Base-by-base conservation (phyloP, 2,797 vertebrate species). In the Hylomyscus alleni region DNA sequence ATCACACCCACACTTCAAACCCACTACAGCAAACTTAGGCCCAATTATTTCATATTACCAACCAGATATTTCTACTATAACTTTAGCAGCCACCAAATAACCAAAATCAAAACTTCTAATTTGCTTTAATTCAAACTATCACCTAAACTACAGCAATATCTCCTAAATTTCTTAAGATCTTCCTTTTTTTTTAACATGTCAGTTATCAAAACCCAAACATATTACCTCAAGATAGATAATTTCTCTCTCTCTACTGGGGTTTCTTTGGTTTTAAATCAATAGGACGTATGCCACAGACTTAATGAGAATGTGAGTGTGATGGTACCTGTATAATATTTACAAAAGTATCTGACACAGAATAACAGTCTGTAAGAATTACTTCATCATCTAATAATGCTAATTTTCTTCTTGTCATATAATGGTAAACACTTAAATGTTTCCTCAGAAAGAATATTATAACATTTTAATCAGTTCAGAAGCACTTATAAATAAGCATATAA, bases 211-310 rank as follows among this genome's bases (percentile, higher is more conserved):
- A 90, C 24, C 50, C 77, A 69, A 15, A 34, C 37, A n/a, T 31
- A 69, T 3, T 17, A 72, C 86, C 44, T 67, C 9, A 37, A 9
- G 54, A 7, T 29, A 83, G 37, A 50, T 81, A 82, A 86, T 78
- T 69, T 56, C 29, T 47, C 54, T 69, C 26, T 90, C 40, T 93
- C 29, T 54, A 50, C 11, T 40, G 95, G 22, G n/a, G 8, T 89
- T 90, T 93, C 84, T 88, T 15, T 58, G 65, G 85, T 26, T 92
- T 14, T 85, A 91, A 76, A 94, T 24, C 62, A n/a, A 62, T 96
- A 86, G 19, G 50, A 67, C 15, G 12, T 80, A 14, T 19, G 0
- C 26, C 34, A 73, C 2, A 93, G 69, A 50, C 10, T 89, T 54
- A 82, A 69, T 75, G 47, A 82, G 9, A 80, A 87, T 83, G 77